Evolutionary conservation across 2,113 vertebrate species (phyloP).

Genomic region (Solea solea): DNA sequence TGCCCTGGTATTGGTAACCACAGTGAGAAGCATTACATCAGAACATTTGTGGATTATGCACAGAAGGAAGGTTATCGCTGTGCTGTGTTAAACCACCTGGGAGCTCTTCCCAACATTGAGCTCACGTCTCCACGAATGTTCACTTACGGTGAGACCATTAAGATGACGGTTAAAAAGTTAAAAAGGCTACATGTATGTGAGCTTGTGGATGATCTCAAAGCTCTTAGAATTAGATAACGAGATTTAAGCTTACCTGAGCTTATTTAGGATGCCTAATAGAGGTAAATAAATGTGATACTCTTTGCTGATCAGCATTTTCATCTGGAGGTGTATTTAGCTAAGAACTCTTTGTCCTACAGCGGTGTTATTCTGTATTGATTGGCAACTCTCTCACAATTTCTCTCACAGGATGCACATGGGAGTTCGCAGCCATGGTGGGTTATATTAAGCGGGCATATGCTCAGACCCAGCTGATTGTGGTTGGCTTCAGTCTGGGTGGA

Average conservation of each 20-base stretch:
- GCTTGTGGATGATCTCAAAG: background rate
- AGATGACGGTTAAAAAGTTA: slow-evolving; percentile 1
- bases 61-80: slow-evolving; percentile 97
- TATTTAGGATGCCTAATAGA: slow-evolving; percentile 3
- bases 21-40: slow-evolving; percentile 98
- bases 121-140: slow-evolving; percentile 98
- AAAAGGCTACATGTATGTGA: background rate
- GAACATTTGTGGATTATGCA: slow-evolving; percentile 95
- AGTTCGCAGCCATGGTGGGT: slow-evolving; percentile 95
- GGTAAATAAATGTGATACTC: slow-evolving; percentile 7
- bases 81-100: slow-evolving; percentile 95
- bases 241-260: slow-evolving; percentile 1
- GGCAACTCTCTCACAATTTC: slow-evolving; percentile 7
- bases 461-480: slow-evolving; percentile 90
- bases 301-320: slow-evolving; percentile 23
- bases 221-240: background rate
- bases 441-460: slow-evolving; percentile 92
- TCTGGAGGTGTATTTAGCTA: slow-evolving; percentile 19
- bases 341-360: background rate
- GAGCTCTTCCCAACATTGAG: slow-evolving; percentile 95
- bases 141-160: slow-evolving; percentile 89
- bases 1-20: slow-evolving; percentile 98
- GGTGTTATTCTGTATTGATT: slow-evolving; percentile 25
- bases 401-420: slow-evolving; percentile 94
- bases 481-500: slow-evolving; percentile 97